Percentiles rank a stretch among this genome's conserved stretches.
These are phyloP conservation scores for Sepioteuthis lessoniana DNA, from an alignment of 2,888 invertebrate species.

Conservation along the genomic window DNA sequence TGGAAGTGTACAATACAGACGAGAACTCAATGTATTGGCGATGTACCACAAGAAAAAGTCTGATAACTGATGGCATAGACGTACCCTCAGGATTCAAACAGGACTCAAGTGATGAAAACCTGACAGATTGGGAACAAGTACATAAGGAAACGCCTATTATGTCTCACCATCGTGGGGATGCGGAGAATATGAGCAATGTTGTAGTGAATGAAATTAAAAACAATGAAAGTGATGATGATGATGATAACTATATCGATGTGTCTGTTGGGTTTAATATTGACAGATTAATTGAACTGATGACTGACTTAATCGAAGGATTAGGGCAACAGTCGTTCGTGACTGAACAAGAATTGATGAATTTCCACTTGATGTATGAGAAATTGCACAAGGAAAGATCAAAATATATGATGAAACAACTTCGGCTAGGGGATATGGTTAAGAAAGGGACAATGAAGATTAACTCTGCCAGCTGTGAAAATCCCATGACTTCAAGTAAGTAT, in stretches of 20 bases:
- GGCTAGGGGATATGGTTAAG: no score
- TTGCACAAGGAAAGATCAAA: constrained; percentile 25
- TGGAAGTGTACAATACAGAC: not conserved
- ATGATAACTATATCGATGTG: not conserved
- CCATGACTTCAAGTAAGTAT: no score
- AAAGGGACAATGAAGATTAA: no score
- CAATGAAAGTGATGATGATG: not conserved
- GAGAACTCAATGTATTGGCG: not conserved
- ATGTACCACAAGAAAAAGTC: not conserved
- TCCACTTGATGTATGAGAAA: constrained; percentile 7
- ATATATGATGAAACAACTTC: no score
- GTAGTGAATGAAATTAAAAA: not conserved
- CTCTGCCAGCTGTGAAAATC: no score
- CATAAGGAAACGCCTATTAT: not conserved
- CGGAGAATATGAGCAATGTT: not conserved
- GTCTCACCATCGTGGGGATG: not conserved
- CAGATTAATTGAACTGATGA: not conserved
- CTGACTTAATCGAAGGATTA: not conserved
- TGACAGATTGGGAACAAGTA: not conserved
- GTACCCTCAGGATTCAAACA: no score
- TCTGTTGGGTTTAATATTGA: not conserved
- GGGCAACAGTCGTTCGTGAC: not conserved
- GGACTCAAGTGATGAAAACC: not conserved
- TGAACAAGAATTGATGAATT: not conserved
- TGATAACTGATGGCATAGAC: not conserved